phyloP scores from a whole-genome alignment of 2,113 vertebrate species.

The Podarcis cretensis region DNA sequence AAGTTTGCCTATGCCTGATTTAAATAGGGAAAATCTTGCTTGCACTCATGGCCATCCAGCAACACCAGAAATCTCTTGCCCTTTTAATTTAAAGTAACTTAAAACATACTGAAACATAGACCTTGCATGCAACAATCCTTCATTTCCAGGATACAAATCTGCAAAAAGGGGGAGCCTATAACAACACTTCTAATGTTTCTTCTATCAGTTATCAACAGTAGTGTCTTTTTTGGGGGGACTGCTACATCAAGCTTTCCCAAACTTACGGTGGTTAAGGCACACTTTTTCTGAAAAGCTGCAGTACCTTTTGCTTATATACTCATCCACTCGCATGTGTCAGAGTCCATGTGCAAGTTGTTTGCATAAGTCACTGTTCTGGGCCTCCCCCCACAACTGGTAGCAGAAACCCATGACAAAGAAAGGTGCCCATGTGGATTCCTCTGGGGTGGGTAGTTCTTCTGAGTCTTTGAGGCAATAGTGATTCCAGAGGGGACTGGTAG shows the following conservation, averaged over 20 bases:
- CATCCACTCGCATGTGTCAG: background rate
- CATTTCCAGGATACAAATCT: background rate
- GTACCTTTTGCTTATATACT: background rate
- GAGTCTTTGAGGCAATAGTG: background rate
- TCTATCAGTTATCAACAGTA: background rate
- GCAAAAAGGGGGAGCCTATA: background rate
- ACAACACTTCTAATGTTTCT: background rate
- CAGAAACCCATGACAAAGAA: background rate
- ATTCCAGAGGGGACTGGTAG: background rate
- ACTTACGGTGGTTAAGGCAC: background rate
- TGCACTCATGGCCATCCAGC: background rate
- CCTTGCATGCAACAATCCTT: background rate
- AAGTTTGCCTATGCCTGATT: background rate
- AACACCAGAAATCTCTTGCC: background rate
- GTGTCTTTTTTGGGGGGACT: background rate
- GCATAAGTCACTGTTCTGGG: background rate
- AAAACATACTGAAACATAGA: background rate
- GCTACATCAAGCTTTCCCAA: background rate
- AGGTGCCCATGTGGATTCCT: background rate
- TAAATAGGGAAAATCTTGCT: background rate
- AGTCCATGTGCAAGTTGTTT: background rate
- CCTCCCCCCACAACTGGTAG: no score
- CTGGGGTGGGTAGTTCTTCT: no score
- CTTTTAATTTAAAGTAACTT: background rate
- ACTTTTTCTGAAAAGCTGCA: background rate